Conservation (phyloP, 1,140 invertebrate genomes). For the Pseudomyrmex pallidus region DNA sequence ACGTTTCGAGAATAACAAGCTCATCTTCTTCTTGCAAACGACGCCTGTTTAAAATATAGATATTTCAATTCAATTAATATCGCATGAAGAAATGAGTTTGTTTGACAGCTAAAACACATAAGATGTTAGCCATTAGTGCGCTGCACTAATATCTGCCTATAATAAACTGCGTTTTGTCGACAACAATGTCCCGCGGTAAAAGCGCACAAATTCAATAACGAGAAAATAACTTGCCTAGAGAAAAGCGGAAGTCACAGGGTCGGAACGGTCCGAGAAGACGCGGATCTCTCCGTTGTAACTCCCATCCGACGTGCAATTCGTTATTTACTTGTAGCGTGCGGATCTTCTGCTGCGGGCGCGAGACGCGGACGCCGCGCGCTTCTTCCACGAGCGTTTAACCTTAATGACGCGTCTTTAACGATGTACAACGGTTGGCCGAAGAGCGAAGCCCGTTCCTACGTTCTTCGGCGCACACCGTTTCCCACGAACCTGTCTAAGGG, state of each 20-base stretch:
- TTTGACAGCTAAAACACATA: background rate
- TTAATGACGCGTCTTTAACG: slow-evolving; percentile 85
- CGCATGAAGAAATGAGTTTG: background rate
- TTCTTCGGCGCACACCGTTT: slow-evolving; percentile 76
- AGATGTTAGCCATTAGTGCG: slow-evolving; percentile 8
- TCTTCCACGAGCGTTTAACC: slow-evolving; percentile 81
- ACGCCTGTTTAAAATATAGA: background rate
- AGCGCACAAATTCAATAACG: slow-evolving; percentile 25
- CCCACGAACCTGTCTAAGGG: slow-evolving; percentile 74
- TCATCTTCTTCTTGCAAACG: slow-evolving; percentile 1
- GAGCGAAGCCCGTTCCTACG: slow-evolving; percentile 73
- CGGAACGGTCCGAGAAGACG: slow-evolving; percentile 48
- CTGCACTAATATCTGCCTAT: background rate
- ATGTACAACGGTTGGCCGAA: slow-evolving; percentile 77
- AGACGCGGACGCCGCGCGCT: slow-evolving; percentile 59
- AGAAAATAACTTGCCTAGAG: slow-evolving; percentile 59
- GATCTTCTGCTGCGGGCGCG: slow-evolving; percentile 57
- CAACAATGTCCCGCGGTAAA: slow-evolving; percentile 5
- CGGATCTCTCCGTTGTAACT: slow-evolving; percentile 19
- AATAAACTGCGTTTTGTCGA: slow-evolving; percentile 3
- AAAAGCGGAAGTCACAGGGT: slow-evolving; percentile 59
- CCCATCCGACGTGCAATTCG: slow-evolving; percentile 61
- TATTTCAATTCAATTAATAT: background rate
- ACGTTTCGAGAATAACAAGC: slow-evolving; percentile 3
- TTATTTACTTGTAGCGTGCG: slow-evolving; percentile 64